Evolutionary conservation across 2,888 invertebrate genomes (phyloP), one percentile per base, ranked within the genome.

Genomic region (Lasioglossum leucozonium): DNA sequence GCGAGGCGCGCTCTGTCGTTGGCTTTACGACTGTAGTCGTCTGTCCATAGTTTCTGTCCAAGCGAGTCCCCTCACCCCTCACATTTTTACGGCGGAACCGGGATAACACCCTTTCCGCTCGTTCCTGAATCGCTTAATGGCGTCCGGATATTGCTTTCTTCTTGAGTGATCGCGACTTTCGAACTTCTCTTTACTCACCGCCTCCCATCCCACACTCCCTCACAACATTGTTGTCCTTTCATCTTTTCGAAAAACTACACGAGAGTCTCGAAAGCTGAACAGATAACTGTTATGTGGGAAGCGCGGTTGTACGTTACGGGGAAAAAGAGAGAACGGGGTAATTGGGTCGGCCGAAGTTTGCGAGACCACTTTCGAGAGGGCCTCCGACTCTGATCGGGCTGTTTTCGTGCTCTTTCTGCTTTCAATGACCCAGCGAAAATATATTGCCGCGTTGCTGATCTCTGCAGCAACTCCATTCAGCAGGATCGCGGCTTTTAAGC

Each of bases 21-120:
- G 18, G 10, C 18, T 77, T 81, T 81, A 77, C 44, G 72, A 72
- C 34, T 11, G 40, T 51, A n/a, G 37, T 47, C 18, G 37, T 47
- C 18, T 26, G n/a, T 37, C 40, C n/a, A 69, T 26, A n/a, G n/a
- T 69, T 51, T n/a, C 47, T 22, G 42, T 34, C n/a, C 72, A 40
- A 44, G n/a, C 22, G 65, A 5, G 40, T 13, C 11, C 2, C 10
- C 37, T 13, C 11, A 0, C 10, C 37, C 11, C 67, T 37, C n/a
- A 37, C 10, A 37, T 51, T 76, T 76, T 42, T 22, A 44, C 62
- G 44, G 11, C 10, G 18, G 30, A 62, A 13, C 1, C 2, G 26
- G 13, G 42, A 18, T 58, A 42, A 40, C 42, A 22, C 30, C 44
- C 16, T 65, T 44, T n/a, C 4, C 18, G 30, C 10, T 11, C 30